Percentiles rank a stretch among this genome's conserved stretches.
Evolutionary conservation across 2,797 vertebrate species (phyloP).

Genomic region (Enteromius thamalakanensis): DNA sequence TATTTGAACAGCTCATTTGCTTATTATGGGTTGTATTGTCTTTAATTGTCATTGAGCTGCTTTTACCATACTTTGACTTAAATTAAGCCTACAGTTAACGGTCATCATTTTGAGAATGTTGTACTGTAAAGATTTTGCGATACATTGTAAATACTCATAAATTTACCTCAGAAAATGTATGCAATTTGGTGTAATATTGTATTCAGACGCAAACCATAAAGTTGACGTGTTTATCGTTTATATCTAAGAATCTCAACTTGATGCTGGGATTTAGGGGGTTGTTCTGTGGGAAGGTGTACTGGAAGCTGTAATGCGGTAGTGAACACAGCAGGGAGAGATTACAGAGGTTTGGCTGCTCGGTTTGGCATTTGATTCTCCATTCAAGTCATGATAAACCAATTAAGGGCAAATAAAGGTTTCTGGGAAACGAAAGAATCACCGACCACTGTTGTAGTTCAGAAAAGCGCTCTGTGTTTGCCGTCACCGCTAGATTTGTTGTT

Average conservation of each 20-base stretch:
- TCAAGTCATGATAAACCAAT: constrained; percentile 38
- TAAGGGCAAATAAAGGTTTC: constrained; percentile 3
- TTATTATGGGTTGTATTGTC: neutral
- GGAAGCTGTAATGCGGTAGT: neutral
- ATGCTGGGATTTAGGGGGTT: neutral
- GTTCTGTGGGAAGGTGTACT: neutral
- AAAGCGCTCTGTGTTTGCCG: neutral
- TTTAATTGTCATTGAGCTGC: neutral
- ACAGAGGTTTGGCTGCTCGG: neutral
- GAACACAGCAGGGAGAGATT: constrained; percentile 15
- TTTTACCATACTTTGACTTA: neutral
- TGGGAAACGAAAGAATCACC: neutral
- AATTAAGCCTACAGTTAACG: neutral
- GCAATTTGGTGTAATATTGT: neutral
- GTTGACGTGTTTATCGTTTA: neutral
- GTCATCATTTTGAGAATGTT: neutral
- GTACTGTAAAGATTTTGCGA: neutral
- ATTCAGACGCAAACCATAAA: neutral
- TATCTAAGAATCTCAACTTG: neutral
- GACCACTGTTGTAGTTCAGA: neutral
- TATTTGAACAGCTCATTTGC: neutral
- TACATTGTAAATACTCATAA: neutral
- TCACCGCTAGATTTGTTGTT: neutral
- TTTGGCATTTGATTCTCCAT: constrained; percentile 21
- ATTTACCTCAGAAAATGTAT: neutral